A percentile compares a stretch with the other conserved stretches of the same genome.
These are phyloP conservation scores for Pristionchus arcanus DNA, from an alignment of 2,888 invertebrate species.

Conservation along the genomic window DNA sequence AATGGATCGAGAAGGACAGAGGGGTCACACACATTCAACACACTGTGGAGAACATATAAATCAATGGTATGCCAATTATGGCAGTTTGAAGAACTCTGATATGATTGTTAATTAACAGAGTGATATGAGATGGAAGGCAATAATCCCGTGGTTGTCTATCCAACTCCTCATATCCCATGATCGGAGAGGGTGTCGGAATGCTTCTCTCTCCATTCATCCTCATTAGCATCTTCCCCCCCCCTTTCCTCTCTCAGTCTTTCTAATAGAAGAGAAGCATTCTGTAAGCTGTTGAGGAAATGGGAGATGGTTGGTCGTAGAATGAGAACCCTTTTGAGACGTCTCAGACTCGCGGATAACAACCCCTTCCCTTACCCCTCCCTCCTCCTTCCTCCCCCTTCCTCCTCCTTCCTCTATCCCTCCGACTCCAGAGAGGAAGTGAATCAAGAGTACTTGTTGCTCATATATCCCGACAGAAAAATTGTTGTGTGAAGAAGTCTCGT, in stretches of 20 bases:
- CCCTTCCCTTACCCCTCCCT: background rate
- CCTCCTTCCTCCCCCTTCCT: background rate
- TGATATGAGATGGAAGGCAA: background rate
- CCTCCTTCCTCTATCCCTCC: background rate
- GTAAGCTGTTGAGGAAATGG: constrained; percentile 26
- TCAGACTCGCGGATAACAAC: background rate
- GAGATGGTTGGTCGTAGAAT: background rate
- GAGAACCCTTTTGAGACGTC: background rate
- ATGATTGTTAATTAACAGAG: background rate
- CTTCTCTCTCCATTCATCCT: constrained; percentile 43
- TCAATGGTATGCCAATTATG: background rate
- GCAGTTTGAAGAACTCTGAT: background rate
- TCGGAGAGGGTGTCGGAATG: constrained; percentile 21
- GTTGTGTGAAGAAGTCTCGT: constrained; percentile 41
- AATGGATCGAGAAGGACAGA: background rate
- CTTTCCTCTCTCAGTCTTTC: background rate
- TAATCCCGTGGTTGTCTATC: background rate
- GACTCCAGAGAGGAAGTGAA: background rate
- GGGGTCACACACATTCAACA: background rate
- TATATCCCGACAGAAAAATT: background rate
- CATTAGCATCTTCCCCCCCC: background rate
- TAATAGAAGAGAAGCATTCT: constrained; percentile 22
- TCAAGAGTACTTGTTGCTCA: constrained; percentile 1
- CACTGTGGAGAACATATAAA: background rate
- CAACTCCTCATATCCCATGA: background rate